Percentiles rank a stretch among this genome's conserved stretches.
phyloP scores from a whole-genome alignment of 2,113 vertebrate species.

The Candoia aspera region DNA sequence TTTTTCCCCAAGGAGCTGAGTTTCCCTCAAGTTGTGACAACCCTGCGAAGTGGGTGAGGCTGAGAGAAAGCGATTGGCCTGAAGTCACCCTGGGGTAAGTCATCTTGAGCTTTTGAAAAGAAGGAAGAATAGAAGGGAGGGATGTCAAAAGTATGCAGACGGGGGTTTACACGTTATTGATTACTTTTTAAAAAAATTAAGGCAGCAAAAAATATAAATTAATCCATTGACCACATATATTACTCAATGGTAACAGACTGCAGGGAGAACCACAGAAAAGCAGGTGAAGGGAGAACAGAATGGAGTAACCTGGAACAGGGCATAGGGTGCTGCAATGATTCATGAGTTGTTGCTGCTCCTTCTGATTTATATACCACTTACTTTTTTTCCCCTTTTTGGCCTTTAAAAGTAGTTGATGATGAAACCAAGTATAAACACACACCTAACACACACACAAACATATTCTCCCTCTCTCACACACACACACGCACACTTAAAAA shows the following conservation, averaged over 20 bases:
- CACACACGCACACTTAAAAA: neutral
- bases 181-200: neutral
- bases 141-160: neutral
- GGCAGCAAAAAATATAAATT: neutral
- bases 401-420: neutral
- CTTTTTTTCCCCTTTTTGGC: neutral
- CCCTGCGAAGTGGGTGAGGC: neutral
- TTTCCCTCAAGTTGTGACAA: neutral
- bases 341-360: neutral
- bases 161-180: neutral
- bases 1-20: neutral
- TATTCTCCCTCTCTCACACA: no score
- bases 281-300: neutral
- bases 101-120: neutral
- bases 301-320: neutral
- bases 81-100: neutral
- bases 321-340: neutral
- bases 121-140: neutral
- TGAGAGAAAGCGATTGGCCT: neutral
- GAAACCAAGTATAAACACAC: neutral
- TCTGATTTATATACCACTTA: neutral
- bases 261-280: neutral
- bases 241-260: neutral
- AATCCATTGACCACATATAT: neutral
- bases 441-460: neutral